Evolutionary conservation across 2,888 invertebrate species (phyloP), one percentile per base, ranked within the genome.

Genomic region (Teleogryllus oceanicus): DNA sequence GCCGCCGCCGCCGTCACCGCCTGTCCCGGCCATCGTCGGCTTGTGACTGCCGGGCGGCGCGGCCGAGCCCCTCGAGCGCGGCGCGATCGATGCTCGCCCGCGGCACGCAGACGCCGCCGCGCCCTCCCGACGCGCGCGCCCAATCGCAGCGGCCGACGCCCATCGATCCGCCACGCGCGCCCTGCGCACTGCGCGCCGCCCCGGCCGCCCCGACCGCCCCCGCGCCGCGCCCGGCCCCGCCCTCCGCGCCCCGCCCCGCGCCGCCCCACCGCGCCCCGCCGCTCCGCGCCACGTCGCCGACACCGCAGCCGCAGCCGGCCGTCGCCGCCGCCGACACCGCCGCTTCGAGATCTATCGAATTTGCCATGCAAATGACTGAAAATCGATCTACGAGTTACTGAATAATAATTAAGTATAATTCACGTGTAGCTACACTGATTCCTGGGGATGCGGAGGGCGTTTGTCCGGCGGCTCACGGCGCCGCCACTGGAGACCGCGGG

Each of bases 281-380:
- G 16, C 62, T 62, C 62, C 62, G 13, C 62, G 13, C 13, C n/a
- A 18, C 62, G 3, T n/a, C 62, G 13, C 62, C 62, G 62, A 13
- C 13, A 62, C 62, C 13, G 62, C 62, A 62, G 62, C 62, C 13
- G 62, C 24, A 24, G 24, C 24, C 24, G 24, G 16, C 62, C 62
- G 12, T 18, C 62, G 62, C 62, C 12, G 18, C 62, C 12, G 62
- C 62, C 13, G 62, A 4, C 13, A 10, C 62, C 62, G 62, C 62
- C 62, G 62, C 62, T 10, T 79, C 79, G 76, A 79, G 76, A 81
- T 76, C 78, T 81, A 80, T 80, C 80, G 81, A 81, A 80, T 80
- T 80, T 80, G 80, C 78, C 80, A 80, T 81, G 78, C 80, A 81
- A 81, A 81, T 78, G 37, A 79, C 50, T n/a, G 77, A 51, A 74